Base-by-base conservation (phyloP, 2,888 invertebrate species). In the Emmelina monodactyla region DNA sequence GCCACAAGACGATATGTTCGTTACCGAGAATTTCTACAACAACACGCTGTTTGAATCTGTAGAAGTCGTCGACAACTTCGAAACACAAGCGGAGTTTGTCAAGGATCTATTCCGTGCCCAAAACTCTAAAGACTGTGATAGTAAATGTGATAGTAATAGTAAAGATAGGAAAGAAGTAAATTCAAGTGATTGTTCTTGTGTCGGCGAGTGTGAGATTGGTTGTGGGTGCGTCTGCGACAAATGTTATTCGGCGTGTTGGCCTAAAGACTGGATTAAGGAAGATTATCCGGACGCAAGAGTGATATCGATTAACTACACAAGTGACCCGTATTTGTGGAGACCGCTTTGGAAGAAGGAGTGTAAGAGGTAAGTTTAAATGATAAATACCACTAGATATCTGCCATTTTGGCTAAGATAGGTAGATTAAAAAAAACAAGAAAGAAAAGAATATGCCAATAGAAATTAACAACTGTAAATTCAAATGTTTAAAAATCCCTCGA, bases 221-320 rank as follows among this genome's bases (percentile, higher is more conserved):
- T 78, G 78, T 25, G 78, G 78, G 0, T 80, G 79, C 36, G 41
- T 65, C 0, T 78, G 78, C 33, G 72, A 70, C 16, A 55, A 68
- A 2, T 82, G 80, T 35, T 86, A 85, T 50, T 85, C 86, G 0
- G 61, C 68, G 9, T 93, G 93, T 53, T 94, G 93, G 93, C 94
- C 94, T 0, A 80, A 85, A 39, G 93, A 94, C 58, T 95, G 94
- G 94, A 63, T 95, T 14, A 86, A 89, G 0, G 57, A 83, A 25
- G 94, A 94, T 56, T 88, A 88, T 51, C 89, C 90, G 0, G 85
- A 87, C 0, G 86, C 88, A 0, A 82, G 94, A 29, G 85, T 94
- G 0, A 84, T 94, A 14, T 89, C 90, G 2, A 70, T 94, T 1
- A 92, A 92, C 54, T 94, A 92, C 53, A 88, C 91, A 0, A 91